Conservation (phyloP, 2,888 invertebrate species). For the Beris morrisii region DNA sequence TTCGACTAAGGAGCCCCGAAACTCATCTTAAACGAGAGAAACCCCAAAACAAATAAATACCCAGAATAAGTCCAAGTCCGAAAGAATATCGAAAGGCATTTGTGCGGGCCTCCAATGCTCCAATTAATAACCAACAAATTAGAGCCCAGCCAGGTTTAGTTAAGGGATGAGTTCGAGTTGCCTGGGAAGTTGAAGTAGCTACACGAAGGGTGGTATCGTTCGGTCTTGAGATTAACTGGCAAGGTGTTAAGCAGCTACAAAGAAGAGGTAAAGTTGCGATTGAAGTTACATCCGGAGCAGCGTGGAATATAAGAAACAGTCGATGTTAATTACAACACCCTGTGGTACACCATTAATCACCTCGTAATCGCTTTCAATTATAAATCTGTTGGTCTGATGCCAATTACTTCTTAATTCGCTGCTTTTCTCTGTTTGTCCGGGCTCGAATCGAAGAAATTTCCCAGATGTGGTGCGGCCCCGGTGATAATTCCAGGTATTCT, state of each 20-base stretch:
- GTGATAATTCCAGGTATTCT: no score
- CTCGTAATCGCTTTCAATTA: slow-evolving; percentile 35
- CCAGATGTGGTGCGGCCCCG: no score
- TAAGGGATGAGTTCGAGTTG: no score
- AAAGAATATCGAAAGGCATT: slow-evolving; percentile 21
- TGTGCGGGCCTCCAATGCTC: slow-evolving; percentile 24
- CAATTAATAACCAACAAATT: slow-evolving; percentile 31
- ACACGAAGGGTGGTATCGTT: no score
- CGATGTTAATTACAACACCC: slow-evolving; percentile 26
- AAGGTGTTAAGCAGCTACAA: not conserved
- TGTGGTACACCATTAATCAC: slow-evolving; percentile 35
- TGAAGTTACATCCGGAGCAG: not conserved
- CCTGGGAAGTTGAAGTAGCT: no score
- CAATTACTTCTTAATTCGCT: slow-evolving; percentile 30
- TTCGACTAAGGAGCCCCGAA: no score
- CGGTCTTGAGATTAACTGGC: not conserved
- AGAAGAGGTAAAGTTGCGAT: not conserved
- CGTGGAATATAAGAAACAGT: not conserved
- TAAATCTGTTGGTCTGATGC: slow-evolving; percentile 32
- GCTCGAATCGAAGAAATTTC: no score
- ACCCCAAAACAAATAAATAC: slow-evolving; percentile 14
- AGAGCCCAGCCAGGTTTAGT: slow-evolving; percentile 17
- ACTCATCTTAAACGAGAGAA: slow-evolving; percentile 12
- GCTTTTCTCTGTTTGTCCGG: slow-evolving; percentile 6
- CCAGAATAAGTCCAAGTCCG: slow-evolving; percentile 2